Conservation (phyloP, 2,113 vertebrate species). For the Toxotes jaculatrix region DNA sequence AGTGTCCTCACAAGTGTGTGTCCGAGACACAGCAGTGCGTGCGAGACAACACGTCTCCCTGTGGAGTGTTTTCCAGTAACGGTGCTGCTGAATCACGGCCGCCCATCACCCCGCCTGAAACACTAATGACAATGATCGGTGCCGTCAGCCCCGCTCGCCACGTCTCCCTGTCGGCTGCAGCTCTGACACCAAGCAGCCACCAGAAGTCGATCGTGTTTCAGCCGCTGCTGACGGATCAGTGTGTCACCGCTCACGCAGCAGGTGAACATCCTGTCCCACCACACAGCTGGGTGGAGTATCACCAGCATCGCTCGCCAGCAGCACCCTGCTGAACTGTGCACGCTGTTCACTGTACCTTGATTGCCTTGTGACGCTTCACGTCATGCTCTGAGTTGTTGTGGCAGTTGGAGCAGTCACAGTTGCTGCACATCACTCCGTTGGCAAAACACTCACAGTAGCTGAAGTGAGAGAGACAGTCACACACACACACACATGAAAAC, state of each 20-base stretch:
- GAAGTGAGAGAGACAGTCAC: slow-evolving; percentile 10
- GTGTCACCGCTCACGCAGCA: slow-evolving; percentile 3
- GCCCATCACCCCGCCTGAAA: slow-evolving; percentile 4
- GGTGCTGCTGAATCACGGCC: neutral
- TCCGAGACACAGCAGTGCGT: neutral
- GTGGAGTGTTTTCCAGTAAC: neutral
- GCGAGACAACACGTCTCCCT: neutral
- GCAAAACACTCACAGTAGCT: slow-evolving; percentile 84
- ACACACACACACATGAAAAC: neutral
- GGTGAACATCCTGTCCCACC: too few relatives aligned
- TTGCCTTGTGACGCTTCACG: slow-evolving; percentile 62
- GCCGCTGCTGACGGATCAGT: neutral
- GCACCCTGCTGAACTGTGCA: too few relatives aligned
- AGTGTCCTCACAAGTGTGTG: neutral
- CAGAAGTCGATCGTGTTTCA: slow-evolving; percentile 22
- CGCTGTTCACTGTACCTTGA: slow-evolving; percentile 64
- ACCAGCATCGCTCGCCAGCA: neutral
- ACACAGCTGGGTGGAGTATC: neutral
- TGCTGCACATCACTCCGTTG: slow-evolving; percentile 74
- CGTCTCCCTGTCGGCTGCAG: neutral
- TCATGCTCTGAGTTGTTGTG: slow-evolving; percentile 75
- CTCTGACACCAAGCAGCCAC: neutral
- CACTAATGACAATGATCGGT: slow-evolving; percentile 26
- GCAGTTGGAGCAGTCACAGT: slow-evolving; percentile 81
- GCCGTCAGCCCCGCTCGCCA: neutral